phyloP scores from a whole-genome alignment of 2,888 invertebrate species.

The Orthosia incerta region DNA sequence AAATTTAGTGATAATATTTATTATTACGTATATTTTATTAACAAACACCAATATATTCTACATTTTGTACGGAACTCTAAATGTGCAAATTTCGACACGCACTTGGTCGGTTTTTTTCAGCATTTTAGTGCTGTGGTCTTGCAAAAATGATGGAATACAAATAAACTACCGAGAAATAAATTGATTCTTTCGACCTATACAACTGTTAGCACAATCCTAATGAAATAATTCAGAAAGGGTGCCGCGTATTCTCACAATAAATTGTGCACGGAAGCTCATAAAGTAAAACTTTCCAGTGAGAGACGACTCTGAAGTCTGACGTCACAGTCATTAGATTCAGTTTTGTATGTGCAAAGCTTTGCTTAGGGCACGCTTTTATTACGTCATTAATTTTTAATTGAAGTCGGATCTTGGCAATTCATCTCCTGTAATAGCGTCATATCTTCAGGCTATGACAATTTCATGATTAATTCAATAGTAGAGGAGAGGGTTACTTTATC shows the following conservation, averaged over 20 bases:
- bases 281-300: conserved; percentile 5
- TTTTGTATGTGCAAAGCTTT: conserved; percentile 12
- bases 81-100: background rate
- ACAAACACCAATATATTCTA: too few species aligned
- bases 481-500: too few species aligned
- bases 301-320: conserved; percentile 30
- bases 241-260: conserved; percentile 30
- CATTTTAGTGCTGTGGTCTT: too few species aligned
- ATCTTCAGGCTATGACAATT: background rate
- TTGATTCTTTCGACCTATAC: conserved; percentile 5
- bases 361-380: conserved; percentile 32
- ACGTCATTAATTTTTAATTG: conserved; percentile 35
- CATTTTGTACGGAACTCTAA: background rate
- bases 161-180: background rate
- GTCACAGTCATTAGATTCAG: conserved; percentile 33
- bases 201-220: conserved; percentile 35
- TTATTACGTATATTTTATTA: too few species aligned
- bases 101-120: too few species aligned
- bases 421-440: background rate
- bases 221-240: conserved; percentile 23
- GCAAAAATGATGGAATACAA: background rate
- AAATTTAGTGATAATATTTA: too few species aligned
- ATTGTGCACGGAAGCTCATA: conserved; percentile 28
- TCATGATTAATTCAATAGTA: background rate
- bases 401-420: background rate